Evolutionary conservation across 2,888 invertebrate genomes (phyloP).

Genomic region (Myathropa florea): DNA sequence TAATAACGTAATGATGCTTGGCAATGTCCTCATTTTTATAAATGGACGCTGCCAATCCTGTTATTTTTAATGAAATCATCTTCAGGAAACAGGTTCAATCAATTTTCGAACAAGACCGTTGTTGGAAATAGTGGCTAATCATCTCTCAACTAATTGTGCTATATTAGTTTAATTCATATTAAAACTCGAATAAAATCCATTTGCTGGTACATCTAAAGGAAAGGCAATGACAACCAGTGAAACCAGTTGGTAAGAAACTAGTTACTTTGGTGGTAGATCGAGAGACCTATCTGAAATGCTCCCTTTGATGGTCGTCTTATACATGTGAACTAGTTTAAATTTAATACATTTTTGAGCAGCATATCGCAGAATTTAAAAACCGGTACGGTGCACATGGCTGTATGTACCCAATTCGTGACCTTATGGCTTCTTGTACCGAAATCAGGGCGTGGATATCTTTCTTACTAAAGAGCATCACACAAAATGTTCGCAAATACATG

Average conservation of each 20-base stretch:
- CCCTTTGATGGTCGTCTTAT: neutral
- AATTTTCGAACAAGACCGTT: neutral
- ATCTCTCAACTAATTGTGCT: neutral
- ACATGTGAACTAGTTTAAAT: neutral
- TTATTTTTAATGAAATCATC: neutral
- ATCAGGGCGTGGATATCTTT: too few species aligned
- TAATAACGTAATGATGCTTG: neutral
- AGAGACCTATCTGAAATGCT: neutral
- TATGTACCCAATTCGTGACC: too few species aligned
- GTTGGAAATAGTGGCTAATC: neutral
- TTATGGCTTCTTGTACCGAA: too few species aligned
- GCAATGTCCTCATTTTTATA: neutral
- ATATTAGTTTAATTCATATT: neutral
- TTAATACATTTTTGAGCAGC: neutral
- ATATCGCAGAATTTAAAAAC: too few species aligned
- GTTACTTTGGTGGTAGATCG: neutral
- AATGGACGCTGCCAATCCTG: neutral
- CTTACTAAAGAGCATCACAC: too few species aligned
- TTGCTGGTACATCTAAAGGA: neutral
- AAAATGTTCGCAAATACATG: too few species aligned
- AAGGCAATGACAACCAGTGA: neutral
- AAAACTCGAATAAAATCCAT: neutral
- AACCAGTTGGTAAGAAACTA: neutral
- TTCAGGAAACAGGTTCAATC: neutral
- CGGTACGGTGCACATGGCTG: too few species aligned